Base-by-base conservation (phyloP, 1,140 invertebrate genomes). In the Drosophila grimshawi region DNA sequence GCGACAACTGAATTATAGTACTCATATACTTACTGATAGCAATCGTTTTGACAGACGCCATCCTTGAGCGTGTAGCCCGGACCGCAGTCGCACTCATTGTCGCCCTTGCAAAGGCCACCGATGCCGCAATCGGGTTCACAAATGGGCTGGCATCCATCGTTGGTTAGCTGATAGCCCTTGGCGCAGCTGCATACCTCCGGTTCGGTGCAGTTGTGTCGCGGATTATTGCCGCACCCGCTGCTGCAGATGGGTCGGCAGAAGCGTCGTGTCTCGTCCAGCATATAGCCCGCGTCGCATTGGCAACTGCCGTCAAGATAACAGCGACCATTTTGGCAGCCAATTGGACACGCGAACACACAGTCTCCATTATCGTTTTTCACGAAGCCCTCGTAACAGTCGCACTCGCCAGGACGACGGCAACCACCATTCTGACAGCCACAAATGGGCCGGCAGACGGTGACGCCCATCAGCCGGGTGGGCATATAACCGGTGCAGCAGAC, bases 201-300 rank as follows among this genome's bases (percentile, higher is more conserved):
- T 7, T 81, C 88, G 8, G 88, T 92, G 67, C 92, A 92, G 66
- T 92, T 92, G 52, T 92, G 86, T 0, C 81, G 56, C 3, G 57
- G 57, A 61, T 81, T 92, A 30, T 29, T 73, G 32, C 76, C 86
- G 65, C 94, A 94, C 2, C 71, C 76, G 4, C 80, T 78, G 27
- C 86, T 80, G 71, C 94, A 94, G 11, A 91, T 81, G 7, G 94
- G 93, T 29, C 85, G 72, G 70, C 94, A 94, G 46, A 85, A 92
- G 60, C 91, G 83, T 0, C 86, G 72, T 64, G 93, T 92, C 41
- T 85, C 73, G 69, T 95, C 94, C 61, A 95, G 81, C 41, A 92
- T 93, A 85, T 94, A 96, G 3, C 96, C 96, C 4, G 93, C 85
- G 61, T 94, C 94, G 81, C 96, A 96, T 3, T 93, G 92, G 83